Percentiles rank a stretch among this genome's conserved stretches.
phyloP scores from a whole-genome alignment of 2,113 vertebrate species.

The Eretmochelys imbricata region DNA sequence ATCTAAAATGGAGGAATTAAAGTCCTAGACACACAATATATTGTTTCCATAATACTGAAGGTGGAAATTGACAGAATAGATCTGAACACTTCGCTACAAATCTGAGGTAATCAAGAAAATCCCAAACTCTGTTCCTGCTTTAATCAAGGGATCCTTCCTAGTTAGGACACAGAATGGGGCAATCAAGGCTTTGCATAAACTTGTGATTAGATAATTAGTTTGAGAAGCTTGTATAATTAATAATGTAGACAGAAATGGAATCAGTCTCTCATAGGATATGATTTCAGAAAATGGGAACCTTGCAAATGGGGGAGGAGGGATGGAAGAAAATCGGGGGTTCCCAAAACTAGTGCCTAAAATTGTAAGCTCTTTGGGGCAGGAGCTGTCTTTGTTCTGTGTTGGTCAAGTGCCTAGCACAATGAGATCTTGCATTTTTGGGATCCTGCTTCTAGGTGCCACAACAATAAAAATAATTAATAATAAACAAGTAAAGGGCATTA shows the following conservation, averaged over 20 bases:
- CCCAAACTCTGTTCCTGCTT: background rate
- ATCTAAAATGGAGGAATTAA: background rate
- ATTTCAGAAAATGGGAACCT: background rate
- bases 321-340: background rate
- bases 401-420: background rate
- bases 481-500: background rate
- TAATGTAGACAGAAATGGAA: background rate
- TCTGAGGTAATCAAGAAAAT: background rate
- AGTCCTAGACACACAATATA: background rate
- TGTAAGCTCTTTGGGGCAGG: background rate
- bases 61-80: background rate
- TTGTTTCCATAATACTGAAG: background rate
- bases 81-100: background rate
- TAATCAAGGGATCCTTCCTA: background rate
- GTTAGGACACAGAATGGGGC: conserved; percentile 1
- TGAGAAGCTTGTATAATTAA: background rate
- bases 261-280: background rate
- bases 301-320: background rate
- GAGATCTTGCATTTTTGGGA: background rate
- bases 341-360: background rate
- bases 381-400: background rate
- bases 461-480: background rate
- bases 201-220: background rate
- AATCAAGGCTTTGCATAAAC: background rate
- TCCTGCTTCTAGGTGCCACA: accelerated